Conservation (phyloP, 1,140 invertebrate species). For the Theocolax elegans region DNA sequence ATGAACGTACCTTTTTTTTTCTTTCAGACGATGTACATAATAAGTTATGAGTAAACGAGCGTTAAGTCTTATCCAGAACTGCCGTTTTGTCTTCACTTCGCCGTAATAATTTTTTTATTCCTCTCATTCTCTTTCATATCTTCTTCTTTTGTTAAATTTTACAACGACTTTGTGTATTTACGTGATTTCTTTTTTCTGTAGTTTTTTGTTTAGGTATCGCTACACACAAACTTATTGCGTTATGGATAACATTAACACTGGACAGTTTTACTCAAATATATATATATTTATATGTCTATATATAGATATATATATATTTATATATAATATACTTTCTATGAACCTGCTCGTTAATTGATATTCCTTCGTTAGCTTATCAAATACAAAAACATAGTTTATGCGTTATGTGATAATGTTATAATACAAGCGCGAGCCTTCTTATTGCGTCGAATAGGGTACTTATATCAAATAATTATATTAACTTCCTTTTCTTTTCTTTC, state of each 20-base stretch:
- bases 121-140: too few species aligned
- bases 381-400: conserved; percentile 65
- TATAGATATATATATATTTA: conserved; percentile 62
- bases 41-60: conserved; percentile 67
- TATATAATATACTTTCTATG: conserved; percentile 65
- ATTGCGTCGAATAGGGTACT: conserved; percentile 58
- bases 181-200: conserved; percentile 24
- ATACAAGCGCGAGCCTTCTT: conserved; percentile 60
- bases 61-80: conserved; percentile 63
- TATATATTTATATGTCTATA: conserved; percentile 47
- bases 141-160: conserved; percentile 30
- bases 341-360: conserved; percentile 62
- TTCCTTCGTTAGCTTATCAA: conserved; percentile 63
- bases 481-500: conserved; percentile 37
- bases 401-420: conserved; percentile 62
- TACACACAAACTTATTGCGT: conserved; percentile 53
- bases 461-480: neutral
- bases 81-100: conserved; percentile 41
- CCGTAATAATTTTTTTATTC: conserved; percentile 1
- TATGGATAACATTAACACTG: conserved; percentile 63
- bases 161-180: conserved; percentile 30
- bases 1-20: conserved; percentile 62
- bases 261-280: conserved; percentile 65
- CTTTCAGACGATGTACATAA: conserved; percentile 63
- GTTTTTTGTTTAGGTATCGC: conserved; percentile 45